Conservation (phyloP, 92 coral and sea anemone species). For the Siderastrea radians region DNA sequence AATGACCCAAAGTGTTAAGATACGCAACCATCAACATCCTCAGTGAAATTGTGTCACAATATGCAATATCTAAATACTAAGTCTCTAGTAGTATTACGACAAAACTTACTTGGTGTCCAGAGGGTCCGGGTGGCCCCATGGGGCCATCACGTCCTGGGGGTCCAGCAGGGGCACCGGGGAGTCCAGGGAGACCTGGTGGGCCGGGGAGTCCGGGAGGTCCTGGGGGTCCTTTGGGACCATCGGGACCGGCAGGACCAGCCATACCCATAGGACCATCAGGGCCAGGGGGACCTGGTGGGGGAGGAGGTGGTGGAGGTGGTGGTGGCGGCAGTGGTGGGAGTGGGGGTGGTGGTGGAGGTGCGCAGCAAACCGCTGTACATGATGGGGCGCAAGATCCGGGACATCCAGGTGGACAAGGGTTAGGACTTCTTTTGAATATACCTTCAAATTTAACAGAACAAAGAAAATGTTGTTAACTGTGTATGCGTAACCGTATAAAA, state of each 20-base stretch:
- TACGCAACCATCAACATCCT: no score
- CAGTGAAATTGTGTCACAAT: neutral
- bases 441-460: slow-evolving; percentile 33
- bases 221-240: slow-evolving; percentile 99
- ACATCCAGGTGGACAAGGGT: slow-evolving; percentile 91
- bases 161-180: slow-evolving; percentile 99
- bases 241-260: slow-evolving; percentile 99
- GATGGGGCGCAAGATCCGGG: slow-evolving; percentile 86
- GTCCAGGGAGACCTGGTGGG: slow-evolving; percentile 97
- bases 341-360: slow-evolving; percentile 96
- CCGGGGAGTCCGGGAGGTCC: slow-evolving; percentile 99
- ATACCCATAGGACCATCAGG: slow-evolving; percentile 99
- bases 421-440: slow-evolving; percentile 87
- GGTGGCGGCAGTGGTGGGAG: slow-evolving; percentile 97
- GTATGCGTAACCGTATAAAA: neutral
- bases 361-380: slow-evolving; percentile 91
- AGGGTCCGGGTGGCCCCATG: slow-evolving; percentile 99
- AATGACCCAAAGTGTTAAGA: no score
- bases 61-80: neutral
- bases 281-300: slow-evolving; percentile 99
- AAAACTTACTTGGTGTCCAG: slow-evolving; percentile 86
- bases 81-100: neutral
- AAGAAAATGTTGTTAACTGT: neutral
- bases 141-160: slow-evolving; percentile 99
- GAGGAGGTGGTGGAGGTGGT: slow-evolving; percentile 99